Evolutionary conservation across 2,113 vertebrate species (phyloP).

Genomic region (Pituophis catenifer): DNA sequence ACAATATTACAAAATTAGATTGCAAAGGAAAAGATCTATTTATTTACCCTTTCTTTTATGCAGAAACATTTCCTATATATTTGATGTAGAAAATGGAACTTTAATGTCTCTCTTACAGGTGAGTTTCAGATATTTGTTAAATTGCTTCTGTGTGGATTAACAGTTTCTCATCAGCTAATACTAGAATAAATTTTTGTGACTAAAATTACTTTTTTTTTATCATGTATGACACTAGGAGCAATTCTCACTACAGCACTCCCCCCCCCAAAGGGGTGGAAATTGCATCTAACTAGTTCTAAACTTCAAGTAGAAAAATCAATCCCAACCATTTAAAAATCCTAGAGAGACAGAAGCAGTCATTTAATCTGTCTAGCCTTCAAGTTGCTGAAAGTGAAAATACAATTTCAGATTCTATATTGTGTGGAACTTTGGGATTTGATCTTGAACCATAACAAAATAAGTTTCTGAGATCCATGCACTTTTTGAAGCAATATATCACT

Average conservation of each 20-base stretch:
- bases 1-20: neutral
- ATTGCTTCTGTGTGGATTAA: neutral
- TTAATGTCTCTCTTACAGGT: neutral
- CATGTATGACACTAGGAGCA: neutral
- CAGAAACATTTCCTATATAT: neutral
- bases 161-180: neutral
- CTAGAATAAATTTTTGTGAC: neutral
- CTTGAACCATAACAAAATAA: neutral
- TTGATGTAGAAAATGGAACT: neutral
- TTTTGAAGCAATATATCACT: neutral
- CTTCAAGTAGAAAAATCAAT: conserved; percentile 9
- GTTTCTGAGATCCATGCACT: neutral
- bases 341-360: neutral
- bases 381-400: neutral
- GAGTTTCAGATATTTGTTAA: neutral
- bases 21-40: neutral
- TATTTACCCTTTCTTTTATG: neutral
- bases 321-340: neutral
- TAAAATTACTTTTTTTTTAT: neutral
- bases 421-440: neutral
- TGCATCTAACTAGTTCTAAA: neutral
- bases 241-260: neutral
- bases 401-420: neutral
- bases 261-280: neutral
- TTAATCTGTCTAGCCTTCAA: neutral